Evolutionary conservation across 2,113 vertebrate species (phyloP).

Genomic region (Morone chrysops): DNA sequence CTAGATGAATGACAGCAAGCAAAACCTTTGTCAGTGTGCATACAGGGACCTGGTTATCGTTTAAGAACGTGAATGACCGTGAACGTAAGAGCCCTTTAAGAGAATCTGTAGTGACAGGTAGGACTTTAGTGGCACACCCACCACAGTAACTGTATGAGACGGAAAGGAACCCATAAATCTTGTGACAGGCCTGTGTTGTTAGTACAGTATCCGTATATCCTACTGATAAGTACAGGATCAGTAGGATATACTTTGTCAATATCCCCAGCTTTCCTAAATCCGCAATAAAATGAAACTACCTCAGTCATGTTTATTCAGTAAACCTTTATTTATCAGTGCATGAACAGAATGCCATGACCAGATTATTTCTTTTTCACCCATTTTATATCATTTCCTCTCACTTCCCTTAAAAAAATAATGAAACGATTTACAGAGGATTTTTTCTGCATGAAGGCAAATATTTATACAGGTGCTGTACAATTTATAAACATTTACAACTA

Average conservation of each 20-base stretch:
- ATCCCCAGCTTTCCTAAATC: not conserved
- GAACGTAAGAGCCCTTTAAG: not conserved
- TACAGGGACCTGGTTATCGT: not conserved
- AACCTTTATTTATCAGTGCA: conserved; percentile 86
- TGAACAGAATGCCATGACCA: conserved; percentile 87
- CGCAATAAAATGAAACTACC: not conserved
- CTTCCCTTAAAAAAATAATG: conserved; percentile 99
- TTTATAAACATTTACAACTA: conserved; percentile 99
- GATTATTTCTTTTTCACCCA: conserved; percentile 75
- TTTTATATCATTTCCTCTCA: conserved; percentile 83
- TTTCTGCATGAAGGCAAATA: conserved; percentile 88
- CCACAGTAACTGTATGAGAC: not conserved
- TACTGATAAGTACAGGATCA: not conserved
- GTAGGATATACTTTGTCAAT: not conserved
- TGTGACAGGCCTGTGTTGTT: no score
- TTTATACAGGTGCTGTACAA: conserved; percentile 99
- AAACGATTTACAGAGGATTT: conserved; percentile 95
- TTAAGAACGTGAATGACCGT: not conserved
- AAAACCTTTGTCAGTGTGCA: not conserved
- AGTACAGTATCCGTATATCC: no score
- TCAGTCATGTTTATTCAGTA: conserved; percentile 77
- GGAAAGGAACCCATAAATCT: not conserved
- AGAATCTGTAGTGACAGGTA: not conserved
- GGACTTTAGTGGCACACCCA: no score
- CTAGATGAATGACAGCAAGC: not conserved